Evolutionary conservation across 2,113 vertebrate genomes (phyloP), one percentile per base, ranked within the genome.

Genomic region (Pedetes capensis): DNA sequence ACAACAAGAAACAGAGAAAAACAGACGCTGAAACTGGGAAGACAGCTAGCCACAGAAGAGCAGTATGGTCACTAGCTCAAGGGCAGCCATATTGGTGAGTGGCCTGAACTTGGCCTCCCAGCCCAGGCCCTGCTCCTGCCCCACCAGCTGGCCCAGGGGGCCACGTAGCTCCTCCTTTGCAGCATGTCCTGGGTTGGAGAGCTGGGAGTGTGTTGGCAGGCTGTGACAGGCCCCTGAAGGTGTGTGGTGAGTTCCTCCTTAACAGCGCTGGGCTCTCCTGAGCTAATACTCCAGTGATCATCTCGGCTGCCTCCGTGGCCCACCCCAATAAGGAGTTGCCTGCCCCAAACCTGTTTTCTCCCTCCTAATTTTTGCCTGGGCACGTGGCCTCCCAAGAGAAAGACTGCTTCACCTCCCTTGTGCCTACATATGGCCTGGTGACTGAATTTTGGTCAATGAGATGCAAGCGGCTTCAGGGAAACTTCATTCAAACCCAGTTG

Each of bases 381-480:
- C 32, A 16, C 1, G 0, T 39, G 25, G 32, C 44, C 32, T 82
- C 25, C 32, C 59, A 10, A 53, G 76, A 55, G n/a, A 69, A 72
- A 84, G 20, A 42, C 27, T 53, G 22, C 39, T 79, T 51, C 37
- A 8, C 8, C 8, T 49, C 39, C 59, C 37, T 89, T 81, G 20
- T 72, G 47, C 44, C 51, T 51, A 55, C 2, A 2, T n/a, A 25
- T 79, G 63, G 27, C n/a, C n/a, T n/a, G n/a, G n/a, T n/a, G n/a
- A n/a, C n/a, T n/a, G n/a, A n/a, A n/a, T n/a, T n/a, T n/a, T n/a
- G n/a, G n/a, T n/a, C n/a, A n/a, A n/a, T n/a, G n/a, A n/a, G n/a
- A n/a, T n/a, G n/a, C n/a, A n/a, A 47, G 42, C 32, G 90, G 25
- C 13, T 49, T 89, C 69, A 55, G 61, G 34, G 59, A 89, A 86